phyloP scores from a whole-genome alignment of 2,113 vertebrate species.

The Procavia capensis region DNA sequence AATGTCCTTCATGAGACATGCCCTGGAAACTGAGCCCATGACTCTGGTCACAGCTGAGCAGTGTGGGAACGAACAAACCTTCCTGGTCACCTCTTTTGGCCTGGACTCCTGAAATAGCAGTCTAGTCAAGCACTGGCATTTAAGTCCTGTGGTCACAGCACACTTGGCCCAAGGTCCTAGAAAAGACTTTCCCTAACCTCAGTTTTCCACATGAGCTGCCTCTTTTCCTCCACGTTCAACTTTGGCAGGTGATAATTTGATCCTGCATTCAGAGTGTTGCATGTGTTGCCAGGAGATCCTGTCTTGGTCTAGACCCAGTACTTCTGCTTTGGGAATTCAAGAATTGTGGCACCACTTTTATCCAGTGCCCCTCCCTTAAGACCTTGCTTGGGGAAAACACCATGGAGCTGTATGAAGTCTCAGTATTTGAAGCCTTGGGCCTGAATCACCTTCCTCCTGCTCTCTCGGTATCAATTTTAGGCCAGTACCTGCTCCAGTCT shows the following conservation, averaged over 20 bases:
- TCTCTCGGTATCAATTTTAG: no score
- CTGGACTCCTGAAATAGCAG: background rate
- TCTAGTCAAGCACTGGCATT: background rate
- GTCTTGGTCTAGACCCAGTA: background rate
- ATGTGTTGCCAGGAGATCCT: background rate
- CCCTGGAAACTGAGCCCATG: background rate
- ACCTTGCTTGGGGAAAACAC: background rate
- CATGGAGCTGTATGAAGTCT: background rate
- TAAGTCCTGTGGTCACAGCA: background rate
- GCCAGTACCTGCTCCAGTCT: background rate
- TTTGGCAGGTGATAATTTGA: background rate
- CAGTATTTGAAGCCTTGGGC: background rate
- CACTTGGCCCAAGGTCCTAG: rapidly evolving
- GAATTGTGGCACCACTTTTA: background rate
- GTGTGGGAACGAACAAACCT: background rate
- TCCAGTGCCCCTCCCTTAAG: background rate
- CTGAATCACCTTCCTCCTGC: background rate
- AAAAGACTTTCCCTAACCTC: background rate
- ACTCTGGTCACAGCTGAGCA: background rate
- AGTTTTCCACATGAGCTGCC: background rate
- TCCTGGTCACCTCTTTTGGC: background rate
- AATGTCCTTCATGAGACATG: background rate
- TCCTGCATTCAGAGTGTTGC: background rate
- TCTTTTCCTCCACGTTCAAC: background rate
- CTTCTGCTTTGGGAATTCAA: background rate